Evolutionary conservation across 37 sponge, comb jelly and placozoan species (phyloP), one percentile per base, ranked within the genome.

Genomic region (Beroe forskalii): DNA sequence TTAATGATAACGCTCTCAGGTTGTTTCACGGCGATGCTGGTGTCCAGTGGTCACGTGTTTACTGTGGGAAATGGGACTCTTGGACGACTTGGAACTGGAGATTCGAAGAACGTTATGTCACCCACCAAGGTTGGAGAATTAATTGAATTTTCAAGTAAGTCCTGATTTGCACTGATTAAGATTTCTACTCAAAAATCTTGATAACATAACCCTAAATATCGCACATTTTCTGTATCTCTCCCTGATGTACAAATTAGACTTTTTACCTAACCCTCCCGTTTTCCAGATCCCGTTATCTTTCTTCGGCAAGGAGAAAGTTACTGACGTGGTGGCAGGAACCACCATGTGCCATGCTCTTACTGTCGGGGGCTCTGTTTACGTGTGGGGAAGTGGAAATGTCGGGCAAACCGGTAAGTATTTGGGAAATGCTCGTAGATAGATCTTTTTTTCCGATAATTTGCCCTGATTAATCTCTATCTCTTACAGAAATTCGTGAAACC

Each of bases 31-130:
- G 86, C 55, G 31, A 44, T 44, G 35, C 28, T 80, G 28, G 55
- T 44, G 40, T 32, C 28, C 23, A 44, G 38, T 20, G 55, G 86
- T 23, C 30, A 33, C 23, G 86, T 80, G n/a, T 80, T 33, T 31
- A 80, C 55, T 1, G 86, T 80, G 8, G 86, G 86, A 43, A 80
- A 80, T 37, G 86, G 86, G n/a, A 80, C 86, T 42, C 86, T 80
- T 20, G 86, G 86, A 12, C 28, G 86, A 41, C 86, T 80, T 43
- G 86, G 86, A 27, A 41, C 55, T 2, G 86, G 86, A 4, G 86
- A 80, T 19, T 80, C 86, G 1, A 80, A 80, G 48, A 44, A 80
- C 40, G 0, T 25, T 25, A 35, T 44, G n/a, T 35, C 28, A 72
- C 75, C 75, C 28, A 72, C 37, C 9, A 72, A 72, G 33, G 40